Evolutionary conservation across 2,888 invertebrate species (phyloP), one percentile per base, ranked within the genome.

Genomic region (Drosophila atripex): DNA sequence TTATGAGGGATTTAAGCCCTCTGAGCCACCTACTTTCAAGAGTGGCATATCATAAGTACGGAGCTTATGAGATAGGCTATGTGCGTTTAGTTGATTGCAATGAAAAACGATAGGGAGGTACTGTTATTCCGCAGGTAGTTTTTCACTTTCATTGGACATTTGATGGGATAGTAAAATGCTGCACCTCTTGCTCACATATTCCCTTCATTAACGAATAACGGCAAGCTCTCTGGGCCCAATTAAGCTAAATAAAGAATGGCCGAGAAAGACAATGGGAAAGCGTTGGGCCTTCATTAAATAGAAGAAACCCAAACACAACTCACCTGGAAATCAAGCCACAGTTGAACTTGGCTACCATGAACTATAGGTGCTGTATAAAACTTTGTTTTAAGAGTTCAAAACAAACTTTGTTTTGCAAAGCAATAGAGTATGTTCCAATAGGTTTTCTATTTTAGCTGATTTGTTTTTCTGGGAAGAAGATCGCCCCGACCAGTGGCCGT

Each of bases 121-220:
- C 28, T 56, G 49, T 49, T 68, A 56, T 49, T 35, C n/a, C 16
- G 39, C 21, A 16, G 21, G 55, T 55, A 68, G 25, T 55, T 49
- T 65, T 86, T 75, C 75, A 66, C 77, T 80, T 83, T 80, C 75
- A 55, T 73, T 79, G 69, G 32, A 54, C 61, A 64, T 68, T 66
- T 57, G 23, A 68, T 66, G 55, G 32, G n/a, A 30, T 51, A 56
- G 52, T 35, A n/a, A 23, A 30, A 43, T 21, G 21, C 21, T 21
- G 18, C 28, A 70, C 25, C 35, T 35, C 35, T 12, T 46, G 25
- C 18, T 66, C 25, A 47, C 58, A 51, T 68, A 51, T 35, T 59
- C 64, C 78, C 71, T 49, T 66, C 58, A 71, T 87, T 82, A 82
- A 80, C 72, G 82, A 75, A 71, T 80, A 82, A 84, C 80, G 85